A percentile compares a stretch with the other conserved stretches of the same genome.
These are phyloP conservation scores for Malurus splendens DNA, from an alignment of 2,797 vertebrate species.

Conservation along the genomic window DNA sequence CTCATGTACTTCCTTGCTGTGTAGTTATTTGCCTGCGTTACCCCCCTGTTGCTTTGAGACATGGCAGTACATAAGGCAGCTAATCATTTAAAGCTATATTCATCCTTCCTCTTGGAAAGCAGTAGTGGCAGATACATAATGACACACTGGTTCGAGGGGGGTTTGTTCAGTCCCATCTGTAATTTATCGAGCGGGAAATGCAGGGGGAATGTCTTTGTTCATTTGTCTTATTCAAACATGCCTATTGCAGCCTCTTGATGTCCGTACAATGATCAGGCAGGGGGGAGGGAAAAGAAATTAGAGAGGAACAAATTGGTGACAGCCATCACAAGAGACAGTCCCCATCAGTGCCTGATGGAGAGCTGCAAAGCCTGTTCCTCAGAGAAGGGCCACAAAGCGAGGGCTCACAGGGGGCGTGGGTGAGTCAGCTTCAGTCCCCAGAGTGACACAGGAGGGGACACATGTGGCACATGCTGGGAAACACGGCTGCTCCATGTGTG, in stretches of 20 bases:
- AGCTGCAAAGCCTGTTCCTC: neutral
- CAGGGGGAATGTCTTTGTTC: constrained; percentile 44
- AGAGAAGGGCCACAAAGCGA: accelerated
- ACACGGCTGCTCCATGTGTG: accelerated
- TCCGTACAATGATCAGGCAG: neutral
- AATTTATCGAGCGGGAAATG: constrained; percentile 39
- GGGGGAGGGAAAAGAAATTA: neutral
- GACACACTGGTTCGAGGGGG: neutral
- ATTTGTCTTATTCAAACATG: constrained; percentile 40
- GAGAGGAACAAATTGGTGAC: constrained; percentile 40
- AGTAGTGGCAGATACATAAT: constrained; percentile 15
- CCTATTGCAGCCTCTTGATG: constrained; percentile 8
- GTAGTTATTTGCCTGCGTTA: constrained; percentile 14
- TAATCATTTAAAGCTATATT: constrained; percentile 50
- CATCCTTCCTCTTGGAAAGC: constrained; percentile 26
- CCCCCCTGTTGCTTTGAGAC: constrained; percentile 25
- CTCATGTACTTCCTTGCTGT: constrained; percentile 19
- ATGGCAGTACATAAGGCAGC: constrained; percentile 42
- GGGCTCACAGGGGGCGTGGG: accelerated
- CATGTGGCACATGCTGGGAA: accelerated
- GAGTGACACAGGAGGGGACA: neutral
- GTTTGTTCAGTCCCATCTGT: constrained; percentile 16
- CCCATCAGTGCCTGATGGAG: accelerated
- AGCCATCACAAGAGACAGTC: neutral
- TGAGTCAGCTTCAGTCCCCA: neutral